phyloP scores from a whole-genome alignment of 2,888 invertebrate genomes.

The Kryphioiulus occultus region DNA sequence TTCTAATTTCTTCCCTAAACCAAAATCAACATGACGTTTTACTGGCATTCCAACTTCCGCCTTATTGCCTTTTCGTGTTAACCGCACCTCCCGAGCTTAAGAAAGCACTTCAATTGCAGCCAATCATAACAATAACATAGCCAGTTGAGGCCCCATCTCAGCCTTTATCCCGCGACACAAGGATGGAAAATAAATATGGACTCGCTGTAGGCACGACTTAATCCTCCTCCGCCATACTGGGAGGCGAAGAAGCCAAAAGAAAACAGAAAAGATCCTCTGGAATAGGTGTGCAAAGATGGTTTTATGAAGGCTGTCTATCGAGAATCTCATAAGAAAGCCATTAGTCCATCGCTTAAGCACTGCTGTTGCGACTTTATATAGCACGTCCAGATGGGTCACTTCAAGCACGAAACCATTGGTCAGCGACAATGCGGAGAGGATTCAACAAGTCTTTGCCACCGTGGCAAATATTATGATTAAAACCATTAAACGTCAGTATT shows the following conservation, averaged over 20 bases:
- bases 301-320: not conserved
- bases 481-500: not conserved
- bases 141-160: not conserved
- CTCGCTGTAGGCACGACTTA: conserved; percentile 9
- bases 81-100: not conserved
- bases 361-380: not conserved
- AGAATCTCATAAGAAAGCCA: conserved; percentile 33
- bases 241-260: not conserved
- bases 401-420: not conserved
- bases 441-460: not conserved
- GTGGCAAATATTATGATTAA: not conserved
- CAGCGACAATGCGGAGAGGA: not conserved
- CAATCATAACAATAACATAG: conserved; percentile 24
- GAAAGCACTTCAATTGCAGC: conserved; percentile 20
- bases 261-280: not conserved
- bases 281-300: conserved; percentile 6
- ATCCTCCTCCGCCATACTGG: not conserved
- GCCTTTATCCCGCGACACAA: not conserved
- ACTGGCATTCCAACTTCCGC: not conserved
- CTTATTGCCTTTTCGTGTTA: conserved; percentile 26
- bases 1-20: not conserved
- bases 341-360: conserved; percentile 7
- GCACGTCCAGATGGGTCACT: not conserved
- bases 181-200: not conserved
- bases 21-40: not conserved